phyloP scores from a whole-genome alignment of 2,113 vertebrate species.

The Zosterops japonicus region DNA sequence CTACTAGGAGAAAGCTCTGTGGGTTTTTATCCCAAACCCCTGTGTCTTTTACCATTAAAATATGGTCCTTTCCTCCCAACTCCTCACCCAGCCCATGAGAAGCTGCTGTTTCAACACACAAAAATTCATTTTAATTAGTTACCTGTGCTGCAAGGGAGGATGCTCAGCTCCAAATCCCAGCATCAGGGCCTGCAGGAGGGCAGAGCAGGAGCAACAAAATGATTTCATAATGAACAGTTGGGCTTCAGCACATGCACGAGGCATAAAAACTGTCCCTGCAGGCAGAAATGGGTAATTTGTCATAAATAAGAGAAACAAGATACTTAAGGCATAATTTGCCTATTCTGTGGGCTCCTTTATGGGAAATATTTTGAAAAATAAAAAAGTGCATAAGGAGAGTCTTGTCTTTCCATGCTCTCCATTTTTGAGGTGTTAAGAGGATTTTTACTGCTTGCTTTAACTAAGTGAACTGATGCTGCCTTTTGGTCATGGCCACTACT shows the following conservation, averaged over 20 bases:
- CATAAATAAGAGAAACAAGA: neutral
- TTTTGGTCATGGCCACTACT: neutral
- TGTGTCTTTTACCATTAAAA: neutral
- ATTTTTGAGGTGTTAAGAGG: neutral
- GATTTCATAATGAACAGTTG: neutral
- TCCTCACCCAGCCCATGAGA: neutral
- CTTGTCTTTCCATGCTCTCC: neutral
- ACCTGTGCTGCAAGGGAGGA: neutral
- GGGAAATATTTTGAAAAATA: neutral
- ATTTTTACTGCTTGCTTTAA: neutral
- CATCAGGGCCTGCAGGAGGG: neutral
- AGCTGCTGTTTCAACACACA: neutral
- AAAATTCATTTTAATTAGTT: neutral
- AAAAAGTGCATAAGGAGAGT: neutral
- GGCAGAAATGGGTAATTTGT: fast-evolving
- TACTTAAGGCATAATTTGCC: neutral
- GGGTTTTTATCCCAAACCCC: neutral
- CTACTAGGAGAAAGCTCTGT: neutral
- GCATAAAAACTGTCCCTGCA: neutral
- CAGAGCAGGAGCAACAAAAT: neutral
- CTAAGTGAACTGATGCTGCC: neutral
- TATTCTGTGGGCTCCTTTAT: neutral
- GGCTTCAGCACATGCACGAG: neutral
- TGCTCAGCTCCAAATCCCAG: neutral
- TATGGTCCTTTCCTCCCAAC: fast-evolving